These are phyloP conservation scores for Uromys caudimaculatus DNA, from an alignment of 2,797 vertebrate genomes.

Conservation along the genomic window DNA sequence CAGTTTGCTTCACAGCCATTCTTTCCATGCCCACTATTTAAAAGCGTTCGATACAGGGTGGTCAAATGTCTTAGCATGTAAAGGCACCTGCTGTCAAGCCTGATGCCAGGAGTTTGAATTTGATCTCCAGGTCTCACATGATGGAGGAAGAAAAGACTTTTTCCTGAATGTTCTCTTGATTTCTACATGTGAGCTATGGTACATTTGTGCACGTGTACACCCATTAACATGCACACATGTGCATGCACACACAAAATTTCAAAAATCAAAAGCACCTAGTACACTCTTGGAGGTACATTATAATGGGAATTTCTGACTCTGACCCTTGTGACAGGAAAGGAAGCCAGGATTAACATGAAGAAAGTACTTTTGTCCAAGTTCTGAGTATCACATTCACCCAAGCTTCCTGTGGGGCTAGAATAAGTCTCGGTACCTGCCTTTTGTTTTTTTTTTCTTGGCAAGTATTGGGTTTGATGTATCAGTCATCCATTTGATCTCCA, in stretches of 20 bases:
- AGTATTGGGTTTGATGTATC: not conserved
- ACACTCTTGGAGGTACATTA: accelerated
- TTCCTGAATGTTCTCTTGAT: not conserved
- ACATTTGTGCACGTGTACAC: not conserved
- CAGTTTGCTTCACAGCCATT: not conserved
- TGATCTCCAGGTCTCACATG: not conserved
- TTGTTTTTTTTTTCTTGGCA: not conserved
- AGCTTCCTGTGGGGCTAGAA: not conserved
- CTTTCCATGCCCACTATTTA: not conserved
- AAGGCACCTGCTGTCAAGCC: not conserved
- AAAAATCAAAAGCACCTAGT: not conserved
- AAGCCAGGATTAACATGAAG: not conserved
- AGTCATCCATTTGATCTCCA: not conserved
- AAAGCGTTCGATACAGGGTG: not conserved
- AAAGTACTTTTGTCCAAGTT: not conserved
- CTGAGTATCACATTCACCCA: not conserved
- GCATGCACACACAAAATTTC: not conserved
- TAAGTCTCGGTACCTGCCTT: not conserved
- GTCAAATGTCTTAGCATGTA: not conserved
- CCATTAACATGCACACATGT: not conserved
- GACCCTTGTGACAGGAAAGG: not conserved
- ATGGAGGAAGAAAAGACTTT: not conserved
- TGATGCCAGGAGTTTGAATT: not conserved
- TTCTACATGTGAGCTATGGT: not conserved
- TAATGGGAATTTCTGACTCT: not conserved